phyloP scores from a whole-genome alignment of 1,140 invertebrate species.

The Drosophila tani region DNA sequence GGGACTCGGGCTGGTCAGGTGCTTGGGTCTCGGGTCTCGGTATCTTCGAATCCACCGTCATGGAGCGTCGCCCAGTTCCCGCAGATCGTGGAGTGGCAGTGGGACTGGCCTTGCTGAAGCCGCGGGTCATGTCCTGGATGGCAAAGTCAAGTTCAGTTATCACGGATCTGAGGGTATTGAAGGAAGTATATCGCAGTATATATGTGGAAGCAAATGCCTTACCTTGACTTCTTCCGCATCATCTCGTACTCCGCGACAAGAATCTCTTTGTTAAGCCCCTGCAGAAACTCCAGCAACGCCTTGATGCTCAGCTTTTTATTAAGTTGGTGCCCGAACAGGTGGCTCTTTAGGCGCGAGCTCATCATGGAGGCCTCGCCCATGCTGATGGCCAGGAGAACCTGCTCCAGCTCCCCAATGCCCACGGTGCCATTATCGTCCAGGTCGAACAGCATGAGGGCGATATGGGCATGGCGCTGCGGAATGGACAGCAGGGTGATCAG shows the following conservation, averaged over 20 bases:
- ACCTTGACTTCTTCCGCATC: conserved; percentile 4
- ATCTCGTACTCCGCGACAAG: conserved; percentile 44
- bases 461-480: conserved; percentile 41
- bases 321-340: conserved; percentile 34
- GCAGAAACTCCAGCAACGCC: conserved; percentile 39
- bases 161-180: neutral
- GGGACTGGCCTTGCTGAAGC: conserved; percentile 82
- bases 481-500: conserved; percentile 40
- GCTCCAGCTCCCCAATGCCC: conserved; percentile 11
- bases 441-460: conserved; percentile 51
- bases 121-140: conserved; percentile 86
- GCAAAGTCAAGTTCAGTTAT: conserved; percentile 52
- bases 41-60: conserved; percentile 81
- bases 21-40: conserved; percentile 85
- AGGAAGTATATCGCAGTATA: too few species aligned
- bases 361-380: conserved; percentile 10
- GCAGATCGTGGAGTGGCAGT: neutral
- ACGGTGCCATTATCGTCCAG: conserved; percentile 19
- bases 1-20: conserved; percentile 85
- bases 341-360: conserved; percentile 7
- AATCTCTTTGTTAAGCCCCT: conserved; percentile 25
- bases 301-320: conserved; percentile 19
- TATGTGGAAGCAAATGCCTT: too few species aligned
- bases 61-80: conserved; percentile 38
- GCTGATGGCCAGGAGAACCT: conserved; percentile 3